Evolutionary conservation across 2,797 vertebrate species (phyloP), one percentile per base, ranked within the genome.

Genomic region (Falco columbarius): DNA sequence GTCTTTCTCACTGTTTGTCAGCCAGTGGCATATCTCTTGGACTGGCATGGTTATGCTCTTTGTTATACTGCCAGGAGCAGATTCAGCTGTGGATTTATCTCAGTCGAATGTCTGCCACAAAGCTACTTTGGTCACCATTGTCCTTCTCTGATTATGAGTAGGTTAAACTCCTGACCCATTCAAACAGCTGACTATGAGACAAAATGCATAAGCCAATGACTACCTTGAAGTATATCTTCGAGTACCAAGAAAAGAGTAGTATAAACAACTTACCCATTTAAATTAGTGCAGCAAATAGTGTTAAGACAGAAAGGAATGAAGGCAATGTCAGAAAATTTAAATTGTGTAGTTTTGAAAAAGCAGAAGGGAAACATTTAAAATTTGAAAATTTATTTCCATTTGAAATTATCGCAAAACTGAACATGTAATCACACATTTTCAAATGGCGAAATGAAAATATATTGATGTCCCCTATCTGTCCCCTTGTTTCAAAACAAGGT

Each of bases 401-500:
- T 88, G 14, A 83, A 47, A 52, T 30, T 63, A 54, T 66, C 2
- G 8, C 8, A 58, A 73, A 90, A 55, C 4, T 51, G 10, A 90
- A 21, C 3, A 26, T 21, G 6, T 1, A 92, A 26, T 55, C 38
- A 63, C 9, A 44, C 3, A 51, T 20, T 24, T 62, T 17, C 20
- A 83, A 62, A 66, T 62, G 23, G 52, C 2, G 5, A 62, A 59
- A 36, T 55, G 5, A 54, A 83, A 83, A 66, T 19, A 38, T 12
- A 55, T 30, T 44, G 7, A 29, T 54, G 7, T 21, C 11, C 22
- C 3, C 26, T 20, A 15, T 19, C 6, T 7, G 15, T 38, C 12
- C 6, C 18, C 4, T 6, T 12, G 0, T 70, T 79, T n/a, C 2
- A 38, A 66, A 49, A 47, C 36, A 18, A 1, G 23, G 7, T 21